Percentiles rank a stretch among this genome's conserved stretches.
Evolutionary conservation across 2,888 invertebrate genomes (phyloP).

Genomic region (Cataglyphis cursor): DNA sequence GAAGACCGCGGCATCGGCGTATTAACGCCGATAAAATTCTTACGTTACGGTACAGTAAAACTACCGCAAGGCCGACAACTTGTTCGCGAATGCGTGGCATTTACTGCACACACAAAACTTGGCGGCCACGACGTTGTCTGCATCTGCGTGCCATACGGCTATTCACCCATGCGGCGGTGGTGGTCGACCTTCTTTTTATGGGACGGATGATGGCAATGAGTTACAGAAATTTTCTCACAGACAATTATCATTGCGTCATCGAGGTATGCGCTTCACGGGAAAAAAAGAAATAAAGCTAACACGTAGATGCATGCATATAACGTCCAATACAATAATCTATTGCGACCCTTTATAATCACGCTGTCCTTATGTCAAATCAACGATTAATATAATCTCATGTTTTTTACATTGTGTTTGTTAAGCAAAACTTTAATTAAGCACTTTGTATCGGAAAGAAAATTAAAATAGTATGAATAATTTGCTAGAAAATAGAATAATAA

Average conservation of each 20-base stretch:
- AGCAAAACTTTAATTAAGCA: background rate
- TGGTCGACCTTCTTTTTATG: slow-evolving; percentile 68
- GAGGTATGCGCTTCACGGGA: background rate
- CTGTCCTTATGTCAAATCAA: background rate
- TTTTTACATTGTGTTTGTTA: background rate
- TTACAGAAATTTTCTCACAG: slow-evolving; percentile 65
- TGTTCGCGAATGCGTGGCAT: slow-evolving; percentile 68
- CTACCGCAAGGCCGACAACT: slow-evolving; percentile 82
- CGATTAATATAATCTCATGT: background rate
- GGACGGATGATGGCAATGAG: slow-evolving; percentile 66
- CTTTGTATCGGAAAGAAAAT: background rate
- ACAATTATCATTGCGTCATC: slow-evolving; percentile 38
- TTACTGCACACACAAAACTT: slow-evolving; percentile 53
- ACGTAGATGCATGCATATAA: background rate
- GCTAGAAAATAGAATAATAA: background rate
- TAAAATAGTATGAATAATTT: background rate
- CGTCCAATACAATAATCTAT: background rate
- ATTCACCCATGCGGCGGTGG: slow-evolving; percentile 64
- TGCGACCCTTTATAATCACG: slow-evolving; percentile 3
- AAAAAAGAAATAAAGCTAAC: background rate
- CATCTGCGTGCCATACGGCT: slow-evolving; percentile 70
- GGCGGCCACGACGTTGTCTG: slow-evolving; percentile 37
- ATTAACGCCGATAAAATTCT: slow-evolving; percentile 82
- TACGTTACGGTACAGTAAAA: slow-evolving; percentile 84
- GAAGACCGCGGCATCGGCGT: slow-evolving; percentile 54